These are phyloP conservation scores for Tachina lurida DNA, from an alignment of 2,888 invertebrate genomes.

Conservation along the genomic window DNA sequence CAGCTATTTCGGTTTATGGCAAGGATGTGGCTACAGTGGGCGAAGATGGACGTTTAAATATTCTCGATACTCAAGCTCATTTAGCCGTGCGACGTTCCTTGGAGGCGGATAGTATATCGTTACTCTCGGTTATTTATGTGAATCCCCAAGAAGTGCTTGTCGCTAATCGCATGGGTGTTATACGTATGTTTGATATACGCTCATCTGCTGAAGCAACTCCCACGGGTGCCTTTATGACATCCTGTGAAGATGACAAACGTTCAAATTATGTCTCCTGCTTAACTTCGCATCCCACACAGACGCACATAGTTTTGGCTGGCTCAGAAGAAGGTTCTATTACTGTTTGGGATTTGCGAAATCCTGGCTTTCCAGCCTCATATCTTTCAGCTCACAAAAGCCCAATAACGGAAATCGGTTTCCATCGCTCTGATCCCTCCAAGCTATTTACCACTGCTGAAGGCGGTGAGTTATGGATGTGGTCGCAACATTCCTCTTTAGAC, in stretches of 20 bases:
- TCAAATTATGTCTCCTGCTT: slow-evolving; percentile 88
- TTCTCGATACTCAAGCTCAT: slow-evolving; percentile 83
- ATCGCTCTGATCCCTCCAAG: slow-evolving; percentile 92
- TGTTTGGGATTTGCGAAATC: slow-evolving; percentile 94
- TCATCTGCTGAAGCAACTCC: slow-evolving; percentile 86
- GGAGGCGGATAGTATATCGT: slow-evolving; percentile 91
- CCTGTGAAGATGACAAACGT: slow-evolving; percentile 86
- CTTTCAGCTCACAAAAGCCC: slow-evolving; percentile 90
- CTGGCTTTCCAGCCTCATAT: slow-evolving; percentile 91
- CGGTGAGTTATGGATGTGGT: slow-evolving; percentile 96
- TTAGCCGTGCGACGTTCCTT: slow-evolving; percentile 83
- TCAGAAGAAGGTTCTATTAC: slow-evolving; percentile 93
- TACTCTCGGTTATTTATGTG: slow-evolving; percentile 90
- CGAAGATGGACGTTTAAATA: slow-evolving; percentile 89
- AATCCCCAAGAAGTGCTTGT: slow-evolving; percentile 88
- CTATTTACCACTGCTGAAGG: slow-evolving; percentile 90
- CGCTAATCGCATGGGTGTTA: slow-evolving; percentile 93
- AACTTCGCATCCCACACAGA: slow-evolving; percentile 93
- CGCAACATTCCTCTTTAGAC: slow-evolving; percentile 83
- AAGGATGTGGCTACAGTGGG: slow-evolving; percentile 92
- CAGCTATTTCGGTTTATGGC: slow-evolving; percentile 89
- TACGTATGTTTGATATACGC: slow-evolving; percentile 94
- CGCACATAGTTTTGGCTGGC: slow-evolving; percentile 92
- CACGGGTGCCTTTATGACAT: slow-evolving; percentile 87
- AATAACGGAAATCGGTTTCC: slow-evolving; percentile 94